Conservation (phyloP, 1,140 invertebrate genomes). For the Armadillidium nasatum region DNA sequence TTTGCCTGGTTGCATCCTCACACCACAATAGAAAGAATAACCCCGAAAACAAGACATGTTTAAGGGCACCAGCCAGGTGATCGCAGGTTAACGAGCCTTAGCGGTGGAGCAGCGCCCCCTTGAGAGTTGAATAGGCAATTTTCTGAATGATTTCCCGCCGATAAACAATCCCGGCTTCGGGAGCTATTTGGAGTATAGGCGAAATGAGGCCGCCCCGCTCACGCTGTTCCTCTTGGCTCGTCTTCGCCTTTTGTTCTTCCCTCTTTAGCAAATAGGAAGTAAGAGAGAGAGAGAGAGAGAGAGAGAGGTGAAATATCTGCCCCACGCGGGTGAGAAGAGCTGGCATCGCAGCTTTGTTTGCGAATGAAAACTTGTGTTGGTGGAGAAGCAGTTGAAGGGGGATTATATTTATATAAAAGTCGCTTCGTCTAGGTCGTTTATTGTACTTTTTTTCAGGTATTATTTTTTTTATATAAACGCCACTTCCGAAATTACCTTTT, state of each 20-base stretch:
- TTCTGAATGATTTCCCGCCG: conserved; percentile 11
- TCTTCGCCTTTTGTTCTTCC: conserved; percentile 2
- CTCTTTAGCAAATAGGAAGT: conserved; percentile 4
- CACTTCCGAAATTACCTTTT: conserved; percentile 1
- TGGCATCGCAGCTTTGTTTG: not conserved
- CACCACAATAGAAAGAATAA: not conserved
- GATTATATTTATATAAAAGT: conserved; percentile 14
- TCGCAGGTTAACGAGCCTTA: conserved; percentile 8
- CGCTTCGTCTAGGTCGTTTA: not conserved
- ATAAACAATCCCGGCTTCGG: conserved; percentile 5
- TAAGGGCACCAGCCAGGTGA: conserved; percentile 10
- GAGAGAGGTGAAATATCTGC: conserved; percentile 1
- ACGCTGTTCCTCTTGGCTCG: not conserved
- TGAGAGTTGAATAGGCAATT: conserved; percentile 7
- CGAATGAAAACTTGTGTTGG: not conserved
- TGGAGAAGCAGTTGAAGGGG: not conserved
- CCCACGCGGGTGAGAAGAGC: not conserved
- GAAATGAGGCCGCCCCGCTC: conserved; percentile 1
- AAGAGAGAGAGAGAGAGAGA: not conserved
- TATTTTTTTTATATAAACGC: not conserved
- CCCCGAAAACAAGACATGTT: not conserved
- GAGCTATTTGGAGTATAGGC: conserved; percentile 6
- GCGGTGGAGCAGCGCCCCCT: conserved; percentile 4
- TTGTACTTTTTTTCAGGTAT: not conserved
- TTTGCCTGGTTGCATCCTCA: conserved; percentile 8